phyloP scores from a whole-genome alignment of 2,113 vertebrate species.

The Phaethon lepturus region DNA sequence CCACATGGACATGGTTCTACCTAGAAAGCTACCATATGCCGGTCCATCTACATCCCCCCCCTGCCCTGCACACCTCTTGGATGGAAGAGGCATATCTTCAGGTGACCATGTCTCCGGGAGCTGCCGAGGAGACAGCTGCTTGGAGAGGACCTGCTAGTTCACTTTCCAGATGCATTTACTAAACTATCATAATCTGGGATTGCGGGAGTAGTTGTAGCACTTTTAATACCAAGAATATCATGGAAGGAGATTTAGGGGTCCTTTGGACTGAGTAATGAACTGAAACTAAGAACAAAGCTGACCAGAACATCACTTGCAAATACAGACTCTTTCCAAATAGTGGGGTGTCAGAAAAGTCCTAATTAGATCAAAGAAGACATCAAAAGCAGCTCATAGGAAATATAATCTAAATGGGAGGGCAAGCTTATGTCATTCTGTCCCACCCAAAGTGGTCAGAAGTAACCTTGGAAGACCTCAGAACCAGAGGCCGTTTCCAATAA shows the following conservation, averaged over 20 bases:
- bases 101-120: background rate
- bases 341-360: background rate
- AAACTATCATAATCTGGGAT: background rate
- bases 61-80: background rate
- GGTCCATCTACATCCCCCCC: background rate
- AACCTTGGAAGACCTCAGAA: background rate
- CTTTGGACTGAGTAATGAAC: background rate
- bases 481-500: background rate
- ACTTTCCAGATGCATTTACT: background rate
- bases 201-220: background rate
- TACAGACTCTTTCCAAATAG: background rate
- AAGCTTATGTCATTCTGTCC: background rate
- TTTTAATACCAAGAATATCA: background rate
- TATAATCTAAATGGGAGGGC: background rate
- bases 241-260: background rate
- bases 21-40: background rate
- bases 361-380: background rate
- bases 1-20: background rate
- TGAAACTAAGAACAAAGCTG: background rate
- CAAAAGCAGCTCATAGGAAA: background rate
- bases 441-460: background rate
- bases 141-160: background rate
- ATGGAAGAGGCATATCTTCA: background rate
- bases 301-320: background rate
- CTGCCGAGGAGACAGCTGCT: background rate